phyloP scores from a whole-genome alignment of 1,140 invertebrate genomes.

The Sminthurides bifidus region DNA sequence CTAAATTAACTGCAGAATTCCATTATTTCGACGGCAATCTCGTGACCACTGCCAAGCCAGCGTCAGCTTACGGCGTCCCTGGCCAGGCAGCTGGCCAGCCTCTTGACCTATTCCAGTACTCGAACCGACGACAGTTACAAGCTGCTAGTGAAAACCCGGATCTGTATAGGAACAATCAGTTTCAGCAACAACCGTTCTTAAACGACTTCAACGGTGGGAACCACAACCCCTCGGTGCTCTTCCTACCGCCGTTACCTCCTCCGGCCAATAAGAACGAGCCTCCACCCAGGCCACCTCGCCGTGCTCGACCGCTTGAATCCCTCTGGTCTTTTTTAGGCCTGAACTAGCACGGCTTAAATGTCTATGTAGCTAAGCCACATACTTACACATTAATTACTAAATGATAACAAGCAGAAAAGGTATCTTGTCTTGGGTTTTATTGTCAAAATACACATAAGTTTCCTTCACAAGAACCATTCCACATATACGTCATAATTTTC shows the following conservation, averaged over 20 bases:
- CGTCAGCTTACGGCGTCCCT: background rate
- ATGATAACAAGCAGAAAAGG: too few species aligned
- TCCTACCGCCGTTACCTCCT: background rate
- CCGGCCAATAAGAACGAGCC: background rate
- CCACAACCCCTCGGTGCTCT: background rate
- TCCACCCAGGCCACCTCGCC: background rate
- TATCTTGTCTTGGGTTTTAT: too few species aligned
- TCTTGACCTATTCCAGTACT: background rate
- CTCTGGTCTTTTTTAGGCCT: background rate
- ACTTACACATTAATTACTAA: background rate
- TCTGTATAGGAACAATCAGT: background rate
- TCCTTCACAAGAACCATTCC: conserved; percentile 31
- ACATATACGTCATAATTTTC: conserved; percentile 34
- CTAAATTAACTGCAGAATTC: background rate
- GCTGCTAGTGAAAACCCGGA: background rate
- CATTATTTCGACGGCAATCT: background rate
- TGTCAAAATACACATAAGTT: too few species aligned
- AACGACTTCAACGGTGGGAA: background rate
- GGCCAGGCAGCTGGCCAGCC: background rate
- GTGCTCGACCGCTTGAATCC: too few species aligned
- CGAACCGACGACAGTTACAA: background rate
- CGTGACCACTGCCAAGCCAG: background rate
- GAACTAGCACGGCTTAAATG: background rate
- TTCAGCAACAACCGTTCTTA: background rate
- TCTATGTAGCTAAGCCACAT: background rate